Conservation (phyloP, 2,888 invertebrate genomes). For the Eristalis tenax region DNA sequence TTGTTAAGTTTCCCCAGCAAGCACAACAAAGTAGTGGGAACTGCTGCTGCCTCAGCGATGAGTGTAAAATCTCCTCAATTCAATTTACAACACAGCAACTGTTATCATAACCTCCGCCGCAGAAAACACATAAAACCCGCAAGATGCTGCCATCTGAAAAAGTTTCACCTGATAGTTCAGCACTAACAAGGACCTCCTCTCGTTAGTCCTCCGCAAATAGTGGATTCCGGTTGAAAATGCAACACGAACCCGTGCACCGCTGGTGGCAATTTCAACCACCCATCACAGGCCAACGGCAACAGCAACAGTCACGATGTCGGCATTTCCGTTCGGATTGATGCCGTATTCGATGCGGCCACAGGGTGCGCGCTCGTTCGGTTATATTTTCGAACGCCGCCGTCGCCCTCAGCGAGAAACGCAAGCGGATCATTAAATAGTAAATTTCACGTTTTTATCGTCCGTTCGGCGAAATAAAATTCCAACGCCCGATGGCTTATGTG, state of each 20-base stretch:
- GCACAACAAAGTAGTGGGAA: background rate
- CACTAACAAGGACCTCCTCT: background rate
- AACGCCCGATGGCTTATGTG: conserved; percentile 36
- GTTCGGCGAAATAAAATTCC: conserved; percentile 30
- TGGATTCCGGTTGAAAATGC: background rate
- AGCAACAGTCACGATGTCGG: background rate
- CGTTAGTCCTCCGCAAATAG: background rate
- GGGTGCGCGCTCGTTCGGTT: background rate
- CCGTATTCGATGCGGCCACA: conserved; percentile 2
- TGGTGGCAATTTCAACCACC: too few species aligned
- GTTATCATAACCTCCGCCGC: background rate
- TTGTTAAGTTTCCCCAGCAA: background rate
- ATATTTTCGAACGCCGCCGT: background rate
- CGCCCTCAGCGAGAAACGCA: conserved; percentile 19
- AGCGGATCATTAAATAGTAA: conserved; percentile 52
- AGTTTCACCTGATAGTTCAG: background rate
- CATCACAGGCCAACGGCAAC: background rate
- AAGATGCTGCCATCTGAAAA: background rate
- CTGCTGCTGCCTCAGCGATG: background rate
- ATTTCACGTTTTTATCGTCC: conserved; percentile 32
- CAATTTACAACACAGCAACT: background rate
- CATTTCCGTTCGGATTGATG: conserved; percentile 39
- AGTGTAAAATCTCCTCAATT: background rate
- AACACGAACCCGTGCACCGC: background rate
- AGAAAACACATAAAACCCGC: background rate